Evolutionary conservation across 2,113 vertebrate genomes (phyloP), one percentile per base, ranked within the genome.

Genomic region (Polyodon spathula): DNA sequence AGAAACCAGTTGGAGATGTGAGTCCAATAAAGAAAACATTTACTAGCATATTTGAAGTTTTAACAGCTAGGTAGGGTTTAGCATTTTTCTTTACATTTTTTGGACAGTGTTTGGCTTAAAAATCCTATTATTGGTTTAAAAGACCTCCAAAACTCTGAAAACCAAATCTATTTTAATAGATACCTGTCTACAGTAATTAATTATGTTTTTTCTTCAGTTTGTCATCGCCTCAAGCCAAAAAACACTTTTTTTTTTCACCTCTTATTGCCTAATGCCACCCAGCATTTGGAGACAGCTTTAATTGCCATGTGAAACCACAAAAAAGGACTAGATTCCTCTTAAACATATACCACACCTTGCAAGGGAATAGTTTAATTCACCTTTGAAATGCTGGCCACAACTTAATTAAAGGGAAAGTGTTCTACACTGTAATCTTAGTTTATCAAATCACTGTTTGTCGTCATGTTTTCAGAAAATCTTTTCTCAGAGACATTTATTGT

Each of bases 331-430:
- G 90, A 91, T 92, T 89, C 84, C 88, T 87, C 84, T 88, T 93
- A 92, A 90, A 93, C 89, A 86, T 84, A 86, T 78, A 90, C 89
- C 90, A 86, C 90, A 93, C 89, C 86, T 85, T 81, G 73, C n/a
- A 69, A 72, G 76, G 91, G 89, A 90, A 92, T 84, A 82, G 81
- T 92, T 92, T 88, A 89, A 89, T 54, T 92, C 91, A 88, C 84
- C 82, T 86, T 89, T 90, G 88, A 90, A 93, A 91, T 84, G 88
- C 84, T 88, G 89, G 90, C 90, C 92, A 89, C 88, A 89, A 80
- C 82, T 78, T 94, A 95, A 96, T 97, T 96, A 95, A 92, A 97
- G 91, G 90, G 92, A 92, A 91, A 91, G 77, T 84, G 80, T 73
- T 81, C 84, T 53, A 60, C 61, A 55, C 56, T 63, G 51, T 73